Percentiles rank a stretch among this genome's conserved stretches.
Evolutionary conservation across 2,113 vertebrate species (phyloP).

Genomic region (Ictidomys tridecemlineatus): DNA sequence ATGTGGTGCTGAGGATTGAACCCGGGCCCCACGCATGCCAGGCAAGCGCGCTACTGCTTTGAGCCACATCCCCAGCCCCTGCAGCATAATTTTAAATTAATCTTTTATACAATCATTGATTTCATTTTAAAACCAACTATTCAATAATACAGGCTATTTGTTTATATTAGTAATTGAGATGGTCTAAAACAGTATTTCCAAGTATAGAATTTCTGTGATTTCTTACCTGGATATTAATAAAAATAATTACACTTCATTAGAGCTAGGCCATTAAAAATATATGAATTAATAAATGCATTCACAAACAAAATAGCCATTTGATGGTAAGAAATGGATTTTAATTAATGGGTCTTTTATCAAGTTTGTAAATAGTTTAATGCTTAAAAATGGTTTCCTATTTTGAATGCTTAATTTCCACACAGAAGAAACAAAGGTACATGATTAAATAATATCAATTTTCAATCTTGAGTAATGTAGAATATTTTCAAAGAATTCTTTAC

Average conservation of each 20-base stretch:
- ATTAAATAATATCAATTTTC: slow-evolving; percentile 53
- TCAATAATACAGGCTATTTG: slow-evolving; percentile 35
- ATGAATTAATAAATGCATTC: slow-evolving; percentile 59
- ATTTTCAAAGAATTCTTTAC: slow-evolving; percentile 48
- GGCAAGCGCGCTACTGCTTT: too few species aligned
- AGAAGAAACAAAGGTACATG: neutral
- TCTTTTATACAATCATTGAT: neutral
- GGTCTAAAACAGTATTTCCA: slow-evolving; percentile 39
- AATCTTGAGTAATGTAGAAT: neutral
- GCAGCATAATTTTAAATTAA: slow-evolving; percentile 57
- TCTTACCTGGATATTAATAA: slow-evolving; percentile 47
- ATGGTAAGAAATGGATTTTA: slow-evolving; percentile 51
- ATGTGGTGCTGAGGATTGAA: too few species aligned
- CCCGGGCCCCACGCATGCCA: too few species aligned
- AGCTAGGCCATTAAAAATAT: slow-evolving; percentile 9
- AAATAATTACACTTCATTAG: slow-evolving; percentile 49
- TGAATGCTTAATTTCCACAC: slow-evolving; percentile 26
- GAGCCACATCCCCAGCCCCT: too few species aligned
- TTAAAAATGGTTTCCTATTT: neutral
- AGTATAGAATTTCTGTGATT: slow-evolving; percentile 54
- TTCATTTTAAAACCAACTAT: slow-evolving; percentile 58
- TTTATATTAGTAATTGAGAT: slow-evolving; percentile 52
- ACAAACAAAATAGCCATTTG: slow-evolving; percentile 45
- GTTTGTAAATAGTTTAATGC: slow-evolving; percentile 54
- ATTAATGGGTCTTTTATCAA: slow-evolving; percentile 55